These are phyloP conservation scores for Drosophila biarmipes DNA, from an alignment of 1,140 invertebrate species.

Conservation along the genomic window DNA sequence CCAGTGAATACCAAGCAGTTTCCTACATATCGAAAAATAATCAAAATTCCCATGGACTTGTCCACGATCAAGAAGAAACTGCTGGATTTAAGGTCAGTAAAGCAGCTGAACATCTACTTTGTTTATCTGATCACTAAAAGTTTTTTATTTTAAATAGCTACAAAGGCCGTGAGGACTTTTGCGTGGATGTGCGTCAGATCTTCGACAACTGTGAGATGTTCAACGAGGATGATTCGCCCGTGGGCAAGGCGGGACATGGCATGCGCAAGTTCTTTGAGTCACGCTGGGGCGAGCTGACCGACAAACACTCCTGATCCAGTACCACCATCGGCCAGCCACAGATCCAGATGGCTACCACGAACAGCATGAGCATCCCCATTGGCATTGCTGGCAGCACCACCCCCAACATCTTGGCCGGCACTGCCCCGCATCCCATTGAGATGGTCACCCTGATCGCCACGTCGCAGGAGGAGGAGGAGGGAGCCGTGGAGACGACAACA, in stretches of 20 bases:
- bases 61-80: constrained; percentile 96
- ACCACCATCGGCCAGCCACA: neutral
- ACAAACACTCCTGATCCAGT: constrained; percentile 83
- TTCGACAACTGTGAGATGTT: constrained; percentile 99
- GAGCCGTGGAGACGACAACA: constrained; percentile 18
- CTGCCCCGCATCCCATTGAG: constrained; percentile 32
- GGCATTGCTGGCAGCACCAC: constrained; percentile 20
- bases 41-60: constrained; percentile 97
- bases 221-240: constrained; percentile 98
- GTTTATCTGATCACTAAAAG: too few species aligned
- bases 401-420: constrained; percentile 18
- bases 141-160: constrained; percentile 87
- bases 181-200: constrained; percentile 94
- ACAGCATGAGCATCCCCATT: constrained; percentile 19
- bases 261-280: constrained; percentile 96
- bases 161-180: constrained; percentile 95
- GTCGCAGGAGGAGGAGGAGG: constrained; percentile 7
- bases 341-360: constrained; percentile 1
- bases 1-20: constrained; percentile 99
- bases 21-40: constrained; percentile 98
- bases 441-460: constrained; percentile 25
- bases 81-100: constrained; percentile 91
- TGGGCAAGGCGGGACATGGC: constrained; percentile 96
- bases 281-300: constrained; percentile 90
- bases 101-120: neutral